Base-by-base conservation (phyloP, 92 coral and sea anemone genomes). In the Parazoanthus atlanticus region DNA sequence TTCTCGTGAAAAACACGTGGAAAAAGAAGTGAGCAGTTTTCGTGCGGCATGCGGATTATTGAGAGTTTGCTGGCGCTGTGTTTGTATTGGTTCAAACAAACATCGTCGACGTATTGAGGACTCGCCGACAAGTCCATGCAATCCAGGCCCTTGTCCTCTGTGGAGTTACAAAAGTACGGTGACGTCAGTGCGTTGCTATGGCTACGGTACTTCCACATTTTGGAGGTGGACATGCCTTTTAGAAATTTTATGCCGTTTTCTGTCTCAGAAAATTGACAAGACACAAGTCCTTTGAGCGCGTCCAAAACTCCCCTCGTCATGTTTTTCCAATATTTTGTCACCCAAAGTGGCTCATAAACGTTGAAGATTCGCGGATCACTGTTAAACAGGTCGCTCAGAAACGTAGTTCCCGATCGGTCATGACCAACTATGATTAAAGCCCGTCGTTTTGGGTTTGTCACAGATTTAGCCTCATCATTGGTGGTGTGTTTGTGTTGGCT, bases 331-430 rank as follows among this genome's bases (percentile, higher is more conserved):
- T 54, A 78, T 61, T 52, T 70, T 34, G 94, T 89, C 28, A 93
- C 85, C 94, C 94, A 93, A 0, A 93, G 76, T 0, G 96, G 96
- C 91, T 93, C 96, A 72, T 93, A 93, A 25, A 93, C 94, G 46
- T 79, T 83, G 82, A 93, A 93, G 3, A 91, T 83, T 40, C 89
- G 74, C 69, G 94, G 88, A 66, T 93, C 96, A 40, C 81, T 82
- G 43, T 93, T 86, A 32, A 93, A 93, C 88, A 93, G 88, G 38
- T 89, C 83, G 82, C 88, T 93, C 34, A 90, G 41, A 29, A 30
- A 93, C 15, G 38, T 36, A 36, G 38, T 36, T 36, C 38, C 38
- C 38, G 38, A 36, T 36, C 38, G 38, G 38, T 36, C 38, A 36
- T 36, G 38, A 5, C 38, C 38, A 36, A 36, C 38, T 2, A 36